Percentiles rank a stretch among this genome's conserved stretches.
These are phyloP conservation scores for Prionace glauca DNA, from an alignment of 2,797 vertebrate genomes.

Conservation along the genomic window DNA sequence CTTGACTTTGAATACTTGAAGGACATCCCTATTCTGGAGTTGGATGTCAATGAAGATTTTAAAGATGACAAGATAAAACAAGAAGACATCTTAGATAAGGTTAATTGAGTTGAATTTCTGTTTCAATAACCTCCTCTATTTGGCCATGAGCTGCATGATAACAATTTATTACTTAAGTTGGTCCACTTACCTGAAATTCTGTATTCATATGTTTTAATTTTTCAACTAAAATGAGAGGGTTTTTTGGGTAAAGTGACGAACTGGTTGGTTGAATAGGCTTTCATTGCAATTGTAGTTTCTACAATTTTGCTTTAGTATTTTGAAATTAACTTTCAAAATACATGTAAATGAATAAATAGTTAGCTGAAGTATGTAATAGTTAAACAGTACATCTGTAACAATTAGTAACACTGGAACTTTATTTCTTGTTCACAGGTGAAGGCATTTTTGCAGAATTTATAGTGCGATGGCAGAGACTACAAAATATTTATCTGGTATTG, in stretches of 20 bases:
- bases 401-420: neutral
- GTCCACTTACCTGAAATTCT: neutral
- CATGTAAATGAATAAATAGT: neutral
- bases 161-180: neutral
- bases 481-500: neutral
- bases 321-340: neutral
- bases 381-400: neutral
- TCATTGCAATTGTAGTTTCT: neutral
- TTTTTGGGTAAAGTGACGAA: neutral
- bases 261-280: neutral
- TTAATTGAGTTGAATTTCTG: slow-evolving; percentile 42
- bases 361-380: neutral
- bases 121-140: neutral
- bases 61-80: slow-evolving; percentile 71
- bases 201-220: neutral
- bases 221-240: neutral
- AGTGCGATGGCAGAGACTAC: neutral
- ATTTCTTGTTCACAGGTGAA: slow-evolving; percentile 28
- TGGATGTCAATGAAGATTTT: slow-evolving; percentile 73
- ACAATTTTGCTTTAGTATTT: neutral
- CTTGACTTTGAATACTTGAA: slow-evolving; percentile 69
- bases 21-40: slow-evolving; percentile 63
- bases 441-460: slow-evolving; percentile 23
- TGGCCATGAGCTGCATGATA: neutral
- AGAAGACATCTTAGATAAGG: slow-evolving; percentile 63